A percentile compares a stretch with the other conserved stretches of the same genome.
These are phyloP conservation scores for Acanthisitta chloris DNA, from an alignment of 2,113 vertebrate species.

Conservation along the genomic window DNA sequence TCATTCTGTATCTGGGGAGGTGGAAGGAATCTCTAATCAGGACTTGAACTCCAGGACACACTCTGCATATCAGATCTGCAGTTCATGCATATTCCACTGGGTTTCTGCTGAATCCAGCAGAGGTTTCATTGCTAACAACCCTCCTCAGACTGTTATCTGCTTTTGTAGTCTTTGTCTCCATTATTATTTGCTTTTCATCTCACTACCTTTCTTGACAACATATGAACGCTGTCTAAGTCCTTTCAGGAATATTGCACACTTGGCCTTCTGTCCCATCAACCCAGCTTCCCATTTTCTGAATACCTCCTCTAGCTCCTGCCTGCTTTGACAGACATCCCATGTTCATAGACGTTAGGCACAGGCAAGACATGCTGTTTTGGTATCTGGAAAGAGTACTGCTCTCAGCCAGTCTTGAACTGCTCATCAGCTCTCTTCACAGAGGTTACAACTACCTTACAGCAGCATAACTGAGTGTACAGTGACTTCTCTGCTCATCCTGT, in stretches of 20 bases:
- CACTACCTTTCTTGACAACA: neutral
- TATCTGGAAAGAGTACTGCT: neutral
- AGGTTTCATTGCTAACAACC: neutral
- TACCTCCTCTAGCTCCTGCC: neutral
- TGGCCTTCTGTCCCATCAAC: neutral
- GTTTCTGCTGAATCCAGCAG: neutral
- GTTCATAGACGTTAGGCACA: neutral
- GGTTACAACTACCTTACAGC: neutral
- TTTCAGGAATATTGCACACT: neutral
- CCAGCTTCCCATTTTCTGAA: neutral
- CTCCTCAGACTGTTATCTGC: neutral
- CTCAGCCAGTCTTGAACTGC: rapidly evolving
- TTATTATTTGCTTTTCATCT: neutral
- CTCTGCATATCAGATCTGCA: neutral
- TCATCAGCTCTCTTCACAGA: neutral
- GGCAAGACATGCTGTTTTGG: neutral
- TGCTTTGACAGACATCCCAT: neutral
- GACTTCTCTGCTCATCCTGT: neutral
- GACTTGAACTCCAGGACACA: neutral
- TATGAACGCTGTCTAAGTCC: neutral
- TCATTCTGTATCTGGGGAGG: neutral
- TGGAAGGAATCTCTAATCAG: neutral
- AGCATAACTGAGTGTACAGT: neutral
- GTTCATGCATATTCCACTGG: neutral
- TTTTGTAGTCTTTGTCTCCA: neutral